A percentile compares a stretch with the other conserved stretches of the same genome.
These are phyloP conservation scores for Gryllus longicercus DNA, from an alignment of 2,888 invertebrate genomes.

Conservation along the genomic window DNA sequence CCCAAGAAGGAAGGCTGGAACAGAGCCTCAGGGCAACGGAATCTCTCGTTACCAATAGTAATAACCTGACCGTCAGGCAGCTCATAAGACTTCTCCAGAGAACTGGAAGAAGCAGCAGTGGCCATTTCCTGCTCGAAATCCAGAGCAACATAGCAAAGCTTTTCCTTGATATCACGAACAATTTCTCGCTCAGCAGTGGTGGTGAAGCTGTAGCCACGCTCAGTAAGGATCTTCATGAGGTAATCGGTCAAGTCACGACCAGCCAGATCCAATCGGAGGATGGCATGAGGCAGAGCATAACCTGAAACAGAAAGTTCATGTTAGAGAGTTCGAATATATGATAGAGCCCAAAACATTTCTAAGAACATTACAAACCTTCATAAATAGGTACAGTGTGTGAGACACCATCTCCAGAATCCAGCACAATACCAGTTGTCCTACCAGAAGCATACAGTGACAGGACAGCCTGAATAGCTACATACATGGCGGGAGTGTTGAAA, in stretches of 20 bases:
- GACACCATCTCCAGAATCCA: constrained; percentile 94
- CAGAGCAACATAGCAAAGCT: constrained; percentile 84
- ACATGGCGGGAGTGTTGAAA: constrained; percentile 91
- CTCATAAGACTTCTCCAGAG: constrained; percentile 92
- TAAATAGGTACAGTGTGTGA: constrained; percentile 95
- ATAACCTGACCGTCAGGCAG: constrained; percentile 86
- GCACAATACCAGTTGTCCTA: constrained; percentile 93
- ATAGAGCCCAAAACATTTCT: background rate
- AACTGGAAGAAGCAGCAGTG: constrained; percentile 84
- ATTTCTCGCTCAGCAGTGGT: constrained; percentile 92
- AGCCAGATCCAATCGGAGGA: constrained; percentile 87
- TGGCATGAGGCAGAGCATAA: constrained; percentile 88
- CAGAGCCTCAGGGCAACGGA: constrained; percentile 93
- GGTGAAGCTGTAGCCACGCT: constrained; percentile 87
- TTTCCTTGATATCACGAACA: constrained; percentile 92
- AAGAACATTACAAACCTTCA: constrained; percentile 53
- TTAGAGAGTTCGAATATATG: background rate
- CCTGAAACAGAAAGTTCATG: constrained; percentile 48
- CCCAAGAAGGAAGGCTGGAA: constrained; percentile 92
- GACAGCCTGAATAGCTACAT: constrained; percentile 91
- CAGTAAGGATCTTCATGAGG: constrained; percentile 90
- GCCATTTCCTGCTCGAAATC: constrained; percentile 95
- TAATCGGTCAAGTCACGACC: constrained; percentile 91
- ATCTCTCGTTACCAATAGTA: constrained; percentile 88
- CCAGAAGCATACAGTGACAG: constrained; percentile 90